Percentiles rank a stretch among this genome's conserved stretches.
phyloP scores from a whole-genome alignment of 2,797 vertebrate species.

The Hypotaenidia okinawae region DNA sequence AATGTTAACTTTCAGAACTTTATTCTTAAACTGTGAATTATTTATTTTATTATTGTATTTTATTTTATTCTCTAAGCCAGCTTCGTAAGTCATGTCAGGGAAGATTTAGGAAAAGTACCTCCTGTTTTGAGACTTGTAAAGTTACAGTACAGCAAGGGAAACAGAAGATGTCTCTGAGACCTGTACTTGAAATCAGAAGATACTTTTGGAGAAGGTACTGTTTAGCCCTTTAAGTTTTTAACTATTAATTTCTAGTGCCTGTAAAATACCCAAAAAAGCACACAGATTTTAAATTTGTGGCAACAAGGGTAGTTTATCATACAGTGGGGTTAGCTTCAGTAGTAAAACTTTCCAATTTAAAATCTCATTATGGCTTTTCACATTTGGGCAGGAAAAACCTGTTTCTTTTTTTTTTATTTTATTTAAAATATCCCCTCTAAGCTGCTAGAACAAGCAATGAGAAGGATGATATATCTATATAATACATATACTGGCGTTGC shows the following conservation, averaged over 20 bases:
- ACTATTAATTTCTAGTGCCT: neutral
- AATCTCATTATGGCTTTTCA: neutral
- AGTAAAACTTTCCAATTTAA: neutral
- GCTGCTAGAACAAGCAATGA: neutral
- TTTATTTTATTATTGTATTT: neutral
- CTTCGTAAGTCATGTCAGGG: neutral
- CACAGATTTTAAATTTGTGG: rapidly evolving
- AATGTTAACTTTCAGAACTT: neutral
- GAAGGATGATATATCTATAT: neutral
- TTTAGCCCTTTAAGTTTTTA: neutral
- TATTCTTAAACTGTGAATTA: neutral
- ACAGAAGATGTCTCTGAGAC: neutral
- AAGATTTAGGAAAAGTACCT: neutral
- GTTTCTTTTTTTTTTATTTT: too few relatives aligned
- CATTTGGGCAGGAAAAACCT: neutral
- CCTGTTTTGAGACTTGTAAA: neutral
- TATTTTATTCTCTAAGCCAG: neutral
- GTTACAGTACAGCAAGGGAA: neutral
- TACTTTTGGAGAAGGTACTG: neutral
- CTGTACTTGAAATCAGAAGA: neutral
- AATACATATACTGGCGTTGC: neutral
- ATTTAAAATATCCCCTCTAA: neutral
- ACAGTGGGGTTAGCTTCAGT: neutral
- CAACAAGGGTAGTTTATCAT: neutral
- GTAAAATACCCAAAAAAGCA: neutral